Conservation (phyloP, 2,888 invertebrate species). For the Drosophila yooni region DNA sequence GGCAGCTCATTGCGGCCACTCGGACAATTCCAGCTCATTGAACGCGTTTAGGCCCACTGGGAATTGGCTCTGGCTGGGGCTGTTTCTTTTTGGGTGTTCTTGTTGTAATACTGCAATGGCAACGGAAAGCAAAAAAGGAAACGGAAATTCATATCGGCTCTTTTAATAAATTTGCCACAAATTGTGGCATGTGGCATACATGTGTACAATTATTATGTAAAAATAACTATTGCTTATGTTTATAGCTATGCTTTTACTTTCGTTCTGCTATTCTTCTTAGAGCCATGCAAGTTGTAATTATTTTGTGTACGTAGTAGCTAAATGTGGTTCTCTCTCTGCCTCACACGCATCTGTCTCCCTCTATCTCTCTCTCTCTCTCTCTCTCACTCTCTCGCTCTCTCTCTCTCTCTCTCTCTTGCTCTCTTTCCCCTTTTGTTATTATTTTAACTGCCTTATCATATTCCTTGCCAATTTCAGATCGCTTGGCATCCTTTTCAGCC, state of each 20-base stretch:
- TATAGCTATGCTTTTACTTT: no score
- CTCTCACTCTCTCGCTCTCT: background rate
- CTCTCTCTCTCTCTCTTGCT: background rate
- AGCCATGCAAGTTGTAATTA: background rate
- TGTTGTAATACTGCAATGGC: slow-evolving; percentile 56
- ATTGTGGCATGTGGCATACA: slow-evolving; percentile 43
- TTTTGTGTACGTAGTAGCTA: background rate
- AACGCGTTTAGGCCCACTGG: slow-evolving; percentile 37
- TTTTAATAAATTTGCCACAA: slow-evolving; percentile 72
- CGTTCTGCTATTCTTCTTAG: background rate
- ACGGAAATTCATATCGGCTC: slow-evolving; percentile 62
- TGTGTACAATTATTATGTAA: background rate
- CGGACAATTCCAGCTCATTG: slow-evolving; percentile 70
- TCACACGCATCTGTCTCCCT: background rate
- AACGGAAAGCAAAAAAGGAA: slow-evolving; percentile 53
- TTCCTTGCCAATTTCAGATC: slow-evolving; percentile 8
- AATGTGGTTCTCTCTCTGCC: background rate
- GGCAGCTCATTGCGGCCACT: slow-evolving; percentile 45
- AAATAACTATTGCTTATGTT: background rate
- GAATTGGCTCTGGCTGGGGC: slow-evolving; percentile 3
- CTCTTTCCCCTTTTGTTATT: background rate
- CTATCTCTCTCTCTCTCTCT: background rate
- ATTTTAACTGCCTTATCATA: background rate
- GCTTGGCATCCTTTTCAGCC: slow-evolving; percentile 8
- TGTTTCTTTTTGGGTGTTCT: slow-evolving; percentile 11